Base-by-base conservation (phyloP, 2,113 vertebrate species). In the Murina feae region DNA sequence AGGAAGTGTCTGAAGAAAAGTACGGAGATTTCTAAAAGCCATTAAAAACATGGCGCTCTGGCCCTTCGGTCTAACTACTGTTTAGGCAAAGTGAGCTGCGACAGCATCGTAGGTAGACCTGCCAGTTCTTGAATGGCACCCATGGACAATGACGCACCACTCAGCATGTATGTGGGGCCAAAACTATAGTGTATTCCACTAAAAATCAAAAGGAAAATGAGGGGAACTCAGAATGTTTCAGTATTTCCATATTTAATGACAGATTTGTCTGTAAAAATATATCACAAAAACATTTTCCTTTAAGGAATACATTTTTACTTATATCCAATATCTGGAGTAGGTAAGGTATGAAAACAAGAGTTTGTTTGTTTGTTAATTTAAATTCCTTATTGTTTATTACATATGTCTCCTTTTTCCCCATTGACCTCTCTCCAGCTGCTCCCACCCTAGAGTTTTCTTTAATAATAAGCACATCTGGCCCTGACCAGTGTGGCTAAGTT, bases 181-280 rank as follows among this genome's bases (percentile, higher is more conserved):
- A 74, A 14, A 85, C 39, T n/a, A 90, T 9, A 68, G n/a, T 68
- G 9, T 82, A 81, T 76, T 76, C 20, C n/a, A 89, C 18, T 72
- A n/a, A 90, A 88, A 94, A 75, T 9, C 32, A 9, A 86, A 71
- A 78, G 88, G 2, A 51, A 83, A 66, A 60, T 11, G 3, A 0
- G 14, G 66, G 85, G 92, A 90, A 71, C 30, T 51, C 37, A 82
- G 23, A 74, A 5, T 47, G 13, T 83, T 53, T 83, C 32, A 47
- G 2, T 80, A 94, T 93, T 95, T 95, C 37, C 51, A 58, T 28
- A 92, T 53, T 65, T 93, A 94, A 74, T 79, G 68, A 68, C 35
- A 82, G 2, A 32, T 75, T 51, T 76, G 35, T 63, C 49, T 63
- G 20, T 21, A 12, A 68, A 84, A 87, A 20, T 28, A 95, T 90